Conservation (phyloP, 2,888 invertebrate genomes). For the Lydus trimaculatus region DNA sequence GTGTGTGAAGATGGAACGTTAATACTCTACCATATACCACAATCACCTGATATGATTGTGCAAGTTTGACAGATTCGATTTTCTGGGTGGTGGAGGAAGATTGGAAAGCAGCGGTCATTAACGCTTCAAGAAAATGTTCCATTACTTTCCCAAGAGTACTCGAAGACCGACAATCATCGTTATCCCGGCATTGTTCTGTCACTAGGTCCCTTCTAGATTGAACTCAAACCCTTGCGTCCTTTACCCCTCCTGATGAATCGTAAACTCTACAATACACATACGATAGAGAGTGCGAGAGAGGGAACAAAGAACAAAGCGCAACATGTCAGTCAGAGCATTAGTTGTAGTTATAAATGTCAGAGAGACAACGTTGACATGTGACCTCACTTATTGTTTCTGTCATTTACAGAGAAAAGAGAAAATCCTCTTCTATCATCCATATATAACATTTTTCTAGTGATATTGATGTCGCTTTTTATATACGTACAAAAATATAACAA, state of each 20-base stretch:
- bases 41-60: constrained; percentile 53
- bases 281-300: constrained; percentile 6
- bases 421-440: constrained; percentile 21
- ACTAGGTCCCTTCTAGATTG: constrained; percentile 48
- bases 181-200: constrained; percentile 57
- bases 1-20: neutral
- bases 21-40: constrained; percentile 16
- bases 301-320: constrained; percentile 52
- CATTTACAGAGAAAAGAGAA: constrained; percentile 38
- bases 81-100: constrained; percentile 29
- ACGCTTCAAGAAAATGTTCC: constrained; percentile 58
- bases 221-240: constrained; percentile 37
- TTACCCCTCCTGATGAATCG: neutral
- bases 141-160: constrained; percentile 54
- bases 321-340: constrained; percentile 55
- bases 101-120: constrained; percentile 55
- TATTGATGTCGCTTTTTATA: constrained; percentile 47
- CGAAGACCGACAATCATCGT: constrained; percentile 60
- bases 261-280: neutral
- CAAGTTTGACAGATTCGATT: constrained; percentile 55
- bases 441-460: constrained; percentile 47
- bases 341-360: constrained; percentile 58
- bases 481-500: constrained; percentile 40
- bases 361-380: constrained; percentile 46
- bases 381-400: constrained; percentile 56